phyloP scores from a whole-genome alignment of 2,113 vertebrate species.

The Diphyllodes magnificus region DNA sequence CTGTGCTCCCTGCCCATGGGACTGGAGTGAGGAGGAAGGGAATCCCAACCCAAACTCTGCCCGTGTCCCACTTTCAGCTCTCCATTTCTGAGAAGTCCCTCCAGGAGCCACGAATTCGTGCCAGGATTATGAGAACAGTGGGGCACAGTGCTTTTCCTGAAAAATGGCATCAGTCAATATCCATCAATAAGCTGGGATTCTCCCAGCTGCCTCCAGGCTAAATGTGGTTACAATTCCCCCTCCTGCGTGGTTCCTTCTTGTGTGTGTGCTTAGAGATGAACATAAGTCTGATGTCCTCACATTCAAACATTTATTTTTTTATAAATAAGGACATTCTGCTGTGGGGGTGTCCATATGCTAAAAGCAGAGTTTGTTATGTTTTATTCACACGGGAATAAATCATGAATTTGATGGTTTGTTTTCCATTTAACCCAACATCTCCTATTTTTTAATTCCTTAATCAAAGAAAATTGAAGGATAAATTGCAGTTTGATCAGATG shows the following conservation, averaged over 20 bases:
- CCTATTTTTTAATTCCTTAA: not conserved
- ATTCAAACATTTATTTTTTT: not conserved
- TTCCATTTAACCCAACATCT: not conserved
- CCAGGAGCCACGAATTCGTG: not conserved
- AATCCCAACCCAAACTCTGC: not conserved
- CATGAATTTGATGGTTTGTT: not conserved
- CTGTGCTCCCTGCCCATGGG: not conserved
- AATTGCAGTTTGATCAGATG: not conserved
- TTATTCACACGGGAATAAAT: not conserved
- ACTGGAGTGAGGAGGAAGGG: not conserved
- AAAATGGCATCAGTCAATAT: not conserved
- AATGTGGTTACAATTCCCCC: not conserved
- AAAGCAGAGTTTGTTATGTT: not conserved
- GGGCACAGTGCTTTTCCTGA: not conserved
- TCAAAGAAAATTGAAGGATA: not conserved
- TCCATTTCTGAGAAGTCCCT: not conserved
- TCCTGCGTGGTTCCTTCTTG: not conserved
- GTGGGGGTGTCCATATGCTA: not conserved
- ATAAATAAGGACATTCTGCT: not conserved
- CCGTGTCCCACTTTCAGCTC: not conserved
- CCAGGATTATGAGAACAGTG: not conserved
- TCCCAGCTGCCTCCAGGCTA: not conserved
- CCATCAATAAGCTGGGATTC: not conserved
- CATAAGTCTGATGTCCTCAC: not conserved
- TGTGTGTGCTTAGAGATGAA: not conserved